Base-by-base conservation (phyloP, 2,113 vertebrate genomes). In the Cariama cristata region DNA sequence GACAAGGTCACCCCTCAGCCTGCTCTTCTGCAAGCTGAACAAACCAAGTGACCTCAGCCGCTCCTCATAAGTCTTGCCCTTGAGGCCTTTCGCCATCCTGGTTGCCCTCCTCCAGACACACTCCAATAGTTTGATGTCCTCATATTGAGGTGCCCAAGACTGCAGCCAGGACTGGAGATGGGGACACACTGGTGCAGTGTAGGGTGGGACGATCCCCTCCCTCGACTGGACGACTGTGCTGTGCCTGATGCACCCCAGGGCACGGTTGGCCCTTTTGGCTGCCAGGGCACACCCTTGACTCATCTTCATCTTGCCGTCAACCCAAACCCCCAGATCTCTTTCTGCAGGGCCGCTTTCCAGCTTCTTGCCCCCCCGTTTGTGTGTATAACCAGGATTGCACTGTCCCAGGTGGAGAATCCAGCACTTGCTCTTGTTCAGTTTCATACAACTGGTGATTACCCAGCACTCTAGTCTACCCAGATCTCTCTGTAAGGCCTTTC, bases 291-390 rank as follows among this genome's bases (percentile, higher is more conserved):
- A 38, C 38, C 38, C 38, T 38, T 38, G 38, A 38, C 38, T 38
- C 38, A 38, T 38, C 38, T 38, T 38, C 38, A 38, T 8, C 38
- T 49, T 69, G 11, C 67, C 3, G 4, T 6, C 0, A 0, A 56
- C 60, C 27, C 40, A 30, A 3, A 53, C 7, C 35, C 60, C 15
- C 13, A 38, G 8, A n/a, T 26, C 32, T 8, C 42, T 45, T 63
- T 63, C 68, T 4, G 2, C 17, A 20, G 27, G 49, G 28, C 44
- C 75, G n/a, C 42, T 27, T 14, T 68, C 16, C 42, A 68, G 49
- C 55, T 35, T 45, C 49, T 74, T 9, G 13, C 19, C 27, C 8
- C 26, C 3, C 60, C 38, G 27, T n/a, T 33, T 14, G 4, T 35
- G 7, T 4, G 12, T 28, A 17, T 23, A 52, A 42, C 56, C 56